phyloP scores from a whole-genome alignment of 1,140 invertebrate genomes.

The Agrilus planipennis region DNA sequence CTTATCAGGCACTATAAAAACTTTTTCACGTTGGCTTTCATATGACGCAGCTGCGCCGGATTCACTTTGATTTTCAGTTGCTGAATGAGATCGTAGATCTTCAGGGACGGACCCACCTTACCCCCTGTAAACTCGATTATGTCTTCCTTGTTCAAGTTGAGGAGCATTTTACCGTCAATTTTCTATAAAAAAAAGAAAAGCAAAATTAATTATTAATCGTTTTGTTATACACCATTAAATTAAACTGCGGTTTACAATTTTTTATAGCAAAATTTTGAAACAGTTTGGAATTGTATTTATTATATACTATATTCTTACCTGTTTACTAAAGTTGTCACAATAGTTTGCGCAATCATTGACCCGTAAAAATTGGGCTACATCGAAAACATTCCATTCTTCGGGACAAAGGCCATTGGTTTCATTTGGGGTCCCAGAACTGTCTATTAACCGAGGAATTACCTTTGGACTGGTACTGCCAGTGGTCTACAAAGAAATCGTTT shows the following conservation, averaged over 20 bases:
- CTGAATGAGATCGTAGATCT: conserved; percentile 84
- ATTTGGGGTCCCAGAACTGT: conserved; percentile 34
- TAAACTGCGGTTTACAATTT: too few relatives aligned
- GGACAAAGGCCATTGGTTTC: conserved; percentile 49
- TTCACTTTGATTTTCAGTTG: conserved; percentile 75
- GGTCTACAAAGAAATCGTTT: conserved; percentile 10
- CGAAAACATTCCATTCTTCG: conserved; percentile 65
- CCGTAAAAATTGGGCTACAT: conserved; percentile 77
- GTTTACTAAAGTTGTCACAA: conserved; percentile 71
- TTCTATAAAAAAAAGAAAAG: conserved; percentile 39
- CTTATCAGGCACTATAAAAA: conserved; percentile 35
- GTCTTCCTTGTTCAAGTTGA: conserved; percentile 76
- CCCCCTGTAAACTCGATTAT: conserved; percentile 80
- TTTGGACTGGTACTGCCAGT: conserved; percentile 36
- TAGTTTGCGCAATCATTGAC: conserved; percentile 84
- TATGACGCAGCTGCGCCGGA: conserved; percentile 55
- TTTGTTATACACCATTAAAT: background rate
- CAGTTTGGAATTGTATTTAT: too few relatives aligned
- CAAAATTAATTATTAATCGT: background rate
- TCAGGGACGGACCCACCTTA: conserved; percentile 88
- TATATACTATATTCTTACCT: too few relatives aligned
- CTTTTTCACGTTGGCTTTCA: conserved; percentile 35
- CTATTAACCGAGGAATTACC: conserved; percentile 56
- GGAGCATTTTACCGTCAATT: conserved; percentile 68
- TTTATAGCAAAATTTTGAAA: too few relatives aligned